Base-by-base conservation (phyloP, 2,113 vertebrate species). In the Crotophaga sulcirostris region DNA sequence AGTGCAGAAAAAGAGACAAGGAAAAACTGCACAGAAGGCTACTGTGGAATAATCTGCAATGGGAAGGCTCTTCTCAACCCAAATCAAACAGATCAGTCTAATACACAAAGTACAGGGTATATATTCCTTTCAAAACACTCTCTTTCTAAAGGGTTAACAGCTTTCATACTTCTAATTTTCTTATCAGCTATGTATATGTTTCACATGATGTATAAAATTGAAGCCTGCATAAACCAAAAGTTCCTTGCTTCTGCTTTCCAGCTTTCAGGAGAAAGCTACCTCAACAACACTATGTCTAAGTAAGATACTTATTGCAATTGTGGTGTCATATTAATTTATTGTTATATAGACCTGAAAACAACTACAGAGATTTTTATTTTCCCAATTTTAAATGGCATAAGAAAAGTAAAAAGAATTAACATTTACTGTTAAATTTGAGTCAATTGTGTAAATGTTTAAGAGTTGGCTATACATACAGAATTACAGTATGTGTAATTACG, bases 11-110 rank as follows among this genome's bases (percentile, higher is more conserved):
- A 74, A 34, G 20, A 47, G 11, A 24, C 29, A 80, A 19, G 47
- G 55, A 55, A 76, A 44, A 34, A 4, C 7, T 0, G 0, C 29
- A 58, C 0, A n/a, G 16, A 56, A 40, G 4, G 79, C 25, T 67
- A 42, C 9, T 40, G 34, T 45, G 49, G 16, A 82, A 64, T 64
- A 80, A 79, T 34, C 68, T 73, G 20, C 26, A 33, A 2, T 20
- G 10, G 29, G 33, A 89, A 69, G 59, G 23, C 8, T 89, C 26
- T 84, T 84, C 33, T 80, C 28, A 55, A 26, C 36, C 33, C 38
- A 3, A 31, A 0, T 56, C 47, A 88, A 78, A 34, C 10, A 59
- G 10, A 77, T 55, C 2, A 52, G 31, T 51, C 64, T 70, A 84
- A 29, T 33, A 45, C 8, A 56, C 10, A 33, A 85, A 54, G 13